These are phyloP conservation scores for Mycetomoellerius zeteki DNA, from an alignment of 1,140 invertebrate species.

Conservation along the genomic window DNA sequence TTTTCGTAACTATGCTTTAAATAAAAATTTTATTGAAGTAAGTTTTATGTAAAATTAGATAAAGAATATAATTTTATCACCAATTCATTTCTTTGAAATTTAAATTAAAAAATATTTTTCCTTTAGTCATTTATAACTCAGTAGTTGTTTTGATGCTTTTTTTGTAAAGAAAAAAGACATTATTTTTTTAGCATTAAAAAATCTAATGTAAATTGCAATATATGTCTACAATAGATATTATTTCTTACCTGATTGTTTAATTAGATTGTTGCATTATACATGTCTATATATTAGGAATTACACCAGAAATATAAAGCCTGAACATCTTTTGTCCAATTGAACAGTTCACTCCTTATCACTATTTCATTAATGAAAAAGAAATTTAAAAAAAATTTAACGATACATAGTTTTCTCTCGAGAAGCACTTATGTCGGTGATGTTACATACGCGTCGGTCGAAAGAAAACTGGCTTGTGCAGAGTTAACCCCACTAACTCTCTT, in stretches of 20 bases:
- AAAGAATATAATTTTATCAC: constrained; percentile 10
- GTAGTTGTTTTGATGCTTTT: neutral
- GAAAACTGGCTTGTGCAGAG: constrained; percentile 80
- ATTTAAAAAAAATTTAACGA: neutral
- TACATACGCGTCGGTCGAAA: constrained; percentile 73
- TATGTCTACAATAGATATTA: neutral
- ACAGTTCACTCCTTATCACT: neutral
- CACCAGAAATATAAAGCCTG: neutral
- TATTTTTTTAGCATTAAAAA: no score
- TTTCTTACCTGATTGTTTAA: neutral
- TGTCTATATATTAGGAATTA: neutral
- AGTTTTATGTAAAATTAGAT: neutral
- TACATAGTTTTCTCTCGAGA: neutral
- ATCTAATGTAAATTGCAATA: neutral
- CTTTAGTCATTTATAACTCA: neutral
- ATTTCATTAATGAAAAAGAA: neutral
- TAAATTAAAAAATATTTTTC: neutral
- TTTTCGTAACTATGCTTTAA: neutral
- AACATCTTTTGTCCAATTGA: neutral
- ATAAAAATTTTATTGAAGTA: constrained; percentile 12
- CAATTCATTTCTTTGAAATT: neutral
- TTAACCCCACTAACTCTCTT: constrained; percentile 81
- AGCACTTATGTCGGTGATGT: constrained; percentile 40
- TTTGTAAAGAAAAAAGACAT: neutral
- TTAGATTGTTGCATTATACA: neutral